Conservation (phyloP, 2,888 invertebrate species). For the Parasteatoda lunata region DNA sequence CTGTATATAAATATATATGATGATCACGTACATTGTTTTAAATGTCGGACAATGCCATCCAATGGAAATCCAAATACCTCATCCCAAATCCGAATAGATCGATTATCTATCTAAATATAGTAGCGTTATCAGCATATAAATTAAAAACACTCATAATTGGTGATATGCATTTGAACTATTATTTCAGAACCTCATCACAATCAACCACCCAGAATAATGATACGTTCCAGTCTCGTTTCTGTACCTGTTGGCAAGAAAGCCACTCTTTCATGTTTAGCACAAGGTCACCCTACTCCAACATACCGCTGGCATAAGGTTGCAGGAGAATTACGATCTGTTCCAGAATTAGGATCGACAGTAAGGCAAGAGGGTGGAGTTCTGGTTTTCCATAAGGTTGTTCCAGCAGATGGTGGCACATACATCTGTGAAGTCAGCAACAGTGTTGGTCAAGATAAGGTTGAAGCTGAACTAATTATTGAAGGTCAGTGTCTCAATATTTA, state of each 20-base stretch:
- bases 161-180: too few relatives aligned
- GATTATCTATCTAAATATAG: too few relatives aligned
- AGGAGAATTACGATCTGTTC: slow-evolving; percentile 70
- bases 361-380: slow-evolving; percentile 73
- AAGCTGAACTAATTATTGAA: slow-evolving; percentile 72
- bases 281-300: slow-evolving; percentile 83
- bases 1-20: too few relatives aligned
- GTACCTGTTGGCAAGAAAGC: slow-evolving; percentile 75
- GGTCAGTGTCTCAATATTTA: slow-evolving; percentile 71
- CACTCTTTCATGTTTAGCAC: slow-evolving; percentile 81
- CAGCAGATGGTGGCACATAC: slow-evolving; percentile 73
- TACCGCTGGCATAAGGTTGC: slow-evolving; percentile 78
- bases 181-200: slow-evolving; percentile 68
- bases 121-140: too few relatives aligned
- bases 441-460: slow-evolving; percentile 72
- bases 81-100: too few relatives aligned
- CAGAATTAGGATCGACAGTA: slow-evolving; percentile 71
- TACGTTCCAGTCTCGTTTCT: slow-evolving; percentile 57
- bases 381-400: slow-evolving; percentile 71
- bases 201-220: slow-evolving; percentile 68
- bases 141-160: too few relatives aligned
- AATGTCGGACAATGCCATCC: too few relatives aligned
- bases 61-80: too few relatives aligned
- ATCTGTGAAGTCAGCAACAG: slow-evolving; percentile 74
- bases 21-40: too few relatives aligned